Base-by-base conservation (phyloP, 2,797 vertebrate genomes). In the Eulemur rubriventer region DNA sequence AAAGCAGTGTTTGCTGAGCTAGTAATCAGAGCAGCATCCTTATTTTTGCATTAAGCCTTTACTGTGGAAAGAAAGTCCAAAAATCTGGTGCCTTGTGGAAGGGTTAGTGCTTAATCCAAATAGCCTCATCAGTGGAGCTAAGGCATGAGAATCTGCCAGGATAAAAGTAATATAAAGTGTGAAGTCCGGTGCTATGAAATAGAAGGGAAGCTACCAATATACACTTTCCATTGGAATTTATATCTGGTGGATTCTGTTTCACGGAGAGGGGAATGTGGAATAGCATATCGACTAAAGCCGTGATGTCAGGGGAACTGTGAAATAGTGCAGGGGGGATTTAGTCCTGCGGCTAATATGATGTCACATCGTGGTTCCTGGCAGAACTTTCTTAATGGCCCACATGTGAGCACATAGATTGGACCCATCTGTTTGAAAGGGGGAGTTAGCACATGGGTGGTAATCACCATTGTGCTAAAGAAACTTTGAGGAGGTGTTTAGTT, bases 401-500 rank as follows among this genome's bases (percentile, higher is more conserved):
- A 46, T 97, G 90, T 95, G 76, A 97, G 97, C 96, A 46, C 26
- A 41, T 2, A 33, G 97, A 95, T 89, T 97, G 90, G 92, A 80
- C 75, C 94, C 69, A 90, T 95, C 88, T 97, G 69, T 96, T 75
- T 87, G 86, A 96, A 98, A 96, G 87, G 94, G 33, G 6, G 84
- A 88, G 61, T 7, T 94, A 83, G 35, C 91, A 67, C 43, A 4
- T 63, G 20, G 70, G 14, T 92, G 96, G 96, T 91, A 93, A 87
- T 98, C 93, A 87, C 94, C 52, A 46, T 95, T 52, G 92, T 97
- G 98, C 96, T 96, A 88, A 96, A 96, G 85, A 96, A 96, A 95
- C 75, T 94, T 96, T 89, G 93, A 98, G 95, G 96, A 98, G 83
- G 89, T 98, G 65, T 98, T 98, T 98, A 95, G 48, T 96, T 98